These are phyloP conservation scores for Drosophila longiperda DNA, from an alignment of 2,888 invertebrate genomes.

Conservation along the genomic window DNA sequence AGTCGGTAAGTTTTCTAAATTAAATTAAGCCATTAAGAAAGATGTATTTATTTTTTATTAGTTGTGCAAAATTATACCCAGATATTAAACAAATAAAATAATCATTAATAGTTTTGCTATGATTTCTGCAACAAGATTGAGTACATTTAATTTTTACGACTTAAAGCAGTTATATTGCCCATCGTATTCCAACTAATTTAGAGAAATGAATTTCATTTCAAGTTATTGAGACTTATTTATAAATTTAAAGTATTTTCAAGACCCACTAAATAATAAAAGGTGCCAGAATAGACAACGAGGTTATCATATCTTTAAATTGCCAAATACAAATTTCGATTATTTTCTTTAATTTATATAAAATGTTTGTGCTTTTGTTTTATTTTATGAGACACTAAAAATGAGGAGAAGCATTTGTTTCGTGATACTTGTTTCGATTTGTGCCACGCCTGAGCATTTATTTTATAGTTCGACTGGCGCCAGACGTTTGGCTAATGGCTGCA, in stretches of 20 bases:
- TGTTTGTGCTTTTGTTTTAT: slow-evolving; percentile 9
- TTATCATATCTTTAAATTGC: slow-evolving; percentile 1
- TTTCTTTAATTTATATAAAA: background rate
- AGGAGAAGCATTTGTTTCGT: slow-evolving; percentile 50
- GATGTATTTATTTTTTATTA: background rate
- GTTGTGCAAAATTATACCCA: background rate
- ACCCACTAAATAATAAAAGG: background rate
- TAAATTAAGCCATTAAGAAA: no score
- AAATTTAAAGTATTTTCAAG: background rate
- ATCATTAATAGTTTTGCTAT: background rate
- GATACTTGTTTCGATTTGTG: slow-evolving; percentile 46
- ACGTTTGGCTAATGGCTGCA: slow-evolving; percentile 65
- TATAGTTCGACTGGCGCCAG: slow-evolving; percentile 71
- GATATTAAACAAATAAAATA: background rate
- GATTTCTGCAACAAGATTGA: background rate
- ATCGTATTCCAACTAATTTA: background rate
- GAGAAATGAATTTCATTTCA: background rate
- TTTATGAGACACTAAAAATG: slow-evolving; percentile 34
- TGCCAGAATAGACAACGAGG: background rate
- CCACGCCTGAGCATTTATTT: slow-evolving; percentile 72
- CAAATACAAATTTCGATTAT: background rate
- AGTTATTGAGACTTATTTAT: background rate
- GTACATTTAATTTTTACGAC: background rate
- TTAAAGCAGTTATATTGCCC: background rate
- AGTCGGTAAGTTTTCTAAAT: background rate